These are phyloP conservation scores for Platanista minor DNA, from an alignment of 2,113 vertebrate genomes.

Conservation along the genomic window DNA sequence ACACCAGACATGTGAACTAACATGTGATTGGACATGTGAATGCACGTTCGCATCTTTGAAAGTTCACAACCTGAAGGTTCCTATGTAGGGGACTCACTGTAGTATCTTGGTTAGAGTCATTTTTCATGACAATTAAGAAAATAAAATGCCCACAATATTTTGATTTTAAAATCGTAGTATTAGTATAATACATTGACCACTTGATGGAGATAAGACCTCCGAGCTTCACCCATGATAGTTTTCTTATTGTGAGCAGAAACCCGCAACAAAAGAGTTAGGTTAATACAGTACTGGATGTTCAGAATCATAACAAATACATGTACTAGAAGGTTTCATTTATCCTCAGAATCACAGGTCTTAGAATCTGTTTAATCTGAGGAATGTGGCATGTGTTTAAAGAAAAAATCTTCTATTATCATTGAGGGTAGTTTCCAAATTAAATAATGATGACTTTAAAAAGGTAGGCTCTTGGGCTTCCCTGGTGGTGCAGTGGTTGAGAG, in stretches of 20 bases:
- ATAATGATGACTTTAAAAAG: slow-evolving; percentile 13
- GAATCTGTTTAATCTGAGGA: slow-evolving; percentile 57
- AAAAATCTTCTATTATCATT: slow-evolving; percentile 36
- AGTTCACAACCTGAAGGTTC: no score
- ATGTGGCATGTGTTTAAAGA: slow-evolving; percentile 42
- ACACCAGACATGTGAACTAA: no score
- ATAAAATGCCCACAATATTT: not conserved
- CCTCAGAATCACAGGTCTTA: slow-evolving; percentile 57
- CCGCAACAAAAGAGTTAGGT: slow-evolving; percentile 4
- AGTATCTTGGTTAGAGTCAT: not conserved
- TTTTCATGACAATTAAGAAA: not conserved
- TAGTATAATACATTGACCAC: slow-evolving; percentile 48
- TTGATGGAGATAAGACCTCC: slow-evolving; percentile 78
- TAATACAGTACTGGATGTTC: slow-evolving; percentile 59
- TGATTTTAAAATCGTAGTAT: not conserved
- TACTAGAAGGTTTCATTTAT: slow-evolving; percentile 57
- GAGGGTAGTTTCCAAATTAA: not conserved
- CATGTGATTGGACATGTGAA: no score
- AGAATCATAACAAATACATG: slow-evolving; percentile 63
- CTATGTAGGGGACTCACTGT: no score
- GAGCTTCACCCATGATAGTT: not conserved
- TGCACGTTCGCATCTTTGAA: no score
- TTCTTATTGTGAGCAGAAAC: slow-evolving; percentile 55
- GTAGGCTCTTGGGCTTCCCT: no score
- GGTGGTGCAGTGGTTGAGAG: no score